Conservation (phyloP, 2,888 invertebrate species). For the Drosophila hamatofila region DNA sequence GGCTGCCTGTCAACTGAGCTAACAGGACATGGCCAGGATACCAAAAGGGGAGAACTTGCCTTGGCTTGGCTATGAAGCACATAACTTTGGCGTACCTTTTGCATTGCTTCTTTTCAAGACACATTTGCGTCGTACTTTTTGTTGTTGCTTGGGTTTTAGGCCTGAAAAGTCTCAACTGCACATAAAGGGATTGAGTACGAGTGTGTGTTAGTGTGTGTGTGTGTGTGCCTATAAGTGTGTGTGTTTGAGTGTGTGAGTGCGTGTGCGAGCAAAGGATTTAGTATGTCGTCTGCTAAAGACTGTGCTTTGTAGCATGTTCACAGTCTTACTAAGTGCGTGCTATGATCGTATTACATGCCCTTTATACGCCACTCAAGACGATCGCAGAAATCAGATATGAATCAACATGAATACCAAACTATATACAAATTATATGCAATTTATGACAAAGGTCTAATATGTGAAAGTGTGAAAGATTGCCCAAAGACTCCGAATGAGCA, state of each 20-base stretch:
- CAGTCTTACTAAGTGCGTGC: constrained; percentile 19
- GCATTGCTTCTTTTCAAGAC: constrained; percentile 64
- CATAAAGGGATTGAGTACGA: constrained; percentile 63
- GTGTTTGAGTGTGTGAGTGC: neutral
- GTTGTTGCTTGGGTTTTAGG: constrained; percentile 51
- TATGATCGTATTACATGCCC: constrained; percentile 69
- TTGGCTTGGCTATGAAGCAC: constrained; percentile 37
- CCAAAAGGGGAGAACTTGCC: neutral
- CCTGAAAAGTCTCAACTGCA: constrained; percentile 64
- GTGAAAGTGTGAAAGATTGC: too few species aligned
- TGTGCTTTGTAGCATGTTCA: constrained; percentile 53
- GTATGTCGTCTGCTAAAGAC: constrained; percentile 48
- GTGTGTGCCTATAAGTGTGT: constrained; percentile 2
- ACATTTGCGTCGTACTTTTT: constrained; percentile 58
- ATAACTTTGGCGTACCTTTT: constrained; percentile 77
- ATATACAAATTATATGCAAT: constrained; percentile 33
- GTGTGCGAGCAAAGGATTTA: constrained; percentile 49
- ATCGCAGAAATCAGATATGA: constrained; percentile 53
- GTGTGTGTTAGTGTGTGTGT: neutral
- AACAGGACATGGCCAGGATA: constrained; percentile 17
- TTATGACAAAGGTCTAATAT: too few species aligned
- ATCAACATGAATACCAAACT: constrained; percentile 38
- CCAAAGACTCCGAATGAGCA: too few species aligned
- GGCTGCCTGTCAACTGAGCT: constrained; percentile 67
- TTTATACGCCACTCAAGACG: constrained; percentile 53